Base-by-base conservation (phyloP, 2,113 vertebrate species). In the Stomatorhinus ivindoensis region DNA sequence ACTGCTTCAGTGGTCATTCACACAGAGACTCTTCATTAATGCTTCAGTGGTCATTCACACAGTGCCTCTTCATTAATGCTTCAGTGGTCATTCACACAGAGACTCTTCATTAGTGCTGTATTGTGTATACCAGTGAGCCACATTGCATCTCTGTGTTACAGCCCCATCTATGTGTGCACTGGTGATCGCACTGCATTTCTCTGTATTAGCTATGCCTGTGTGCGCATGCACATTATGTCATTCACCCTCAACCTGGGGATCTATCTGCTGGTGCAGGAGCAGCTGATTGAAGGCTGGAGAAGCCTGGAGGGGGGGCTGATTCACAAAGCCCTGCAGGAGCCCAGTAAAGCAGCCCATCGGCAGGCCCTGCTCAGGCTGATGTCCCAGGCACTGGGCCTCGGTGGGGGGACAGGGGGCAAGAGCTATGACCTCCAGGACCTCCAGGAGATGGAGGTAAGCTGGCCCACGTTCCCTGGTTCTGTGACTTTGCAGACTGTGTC, bases 381-480 rank as follows among this genome's bases (percentile, higher is more conserved):
- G 87, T 95, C 96, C 17, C 94, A 93, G 48, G 96, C 95, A 1
- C 90, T 96, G 53, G 96, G 96, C 69, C 92, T 96, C 0, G 15
- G 93, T 0, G 61, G 92, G 0, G 85, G 89, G 0, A 91, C 90
- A 0, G 91, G 90, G 9, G 46, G 92, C 0, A 76, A 94, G 61
- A 92, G 91, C 1, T 92, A 92, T 13, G 95, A 94, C 51, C 95
- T 94, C 1, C 95, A 95, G 89, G 92, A 91, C 50, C 47, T 97
- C 53, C 88, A 93, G 0, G 95, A 96, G 91, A 95, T 97, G 93
- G 96, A 97, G 97, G 97, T 97, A 91, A 90, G 94, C 27, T 1
- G 11, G 27, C 44, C 8, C 44, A 84, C 44, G 1, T 86, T 86
- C 24, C 42, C 7, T 44, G 47, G 51, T 46, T 5, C 76, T 24